Evolutionary conservation across 2,888 invertebrate genomes (phyloP).

Genomic region (Chaetogeoica ovagalla): DNA sequence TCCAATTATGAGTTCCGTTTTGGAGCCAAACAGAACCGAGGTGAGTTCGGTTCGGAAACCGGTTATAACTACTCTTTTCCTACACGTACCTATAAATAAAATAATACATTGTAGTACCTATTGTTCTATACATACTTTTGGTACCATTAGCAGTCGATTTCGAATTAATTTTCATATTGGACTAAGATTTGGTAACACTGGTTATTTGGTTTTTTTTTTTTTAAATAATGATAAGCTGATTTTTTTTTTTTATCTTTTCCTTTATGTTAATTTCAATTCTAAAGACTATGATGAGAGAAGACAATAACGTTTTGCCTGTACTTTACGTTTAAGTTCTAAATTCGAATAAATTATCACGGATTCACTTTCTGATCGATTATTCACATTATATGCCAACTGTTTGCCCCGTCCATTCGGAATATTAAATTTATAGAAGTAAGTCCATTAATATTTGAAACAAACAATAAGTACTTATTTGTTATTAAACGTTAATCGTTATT

Average conservation of each 20-base stretch:
- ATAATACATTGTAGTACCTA: too few relatives aligned
- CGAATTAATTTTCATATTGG: neutral
- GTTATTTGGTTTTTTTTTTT: neutral
- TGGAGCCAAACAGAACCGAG: too few relatives aligned
- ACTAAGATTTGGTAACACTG: conserved; percentile 32
- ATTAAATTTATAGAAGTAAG: conserved; percentile 11
- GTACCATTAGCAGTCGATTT: neutral
- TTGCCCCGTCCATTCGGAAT: neutral
- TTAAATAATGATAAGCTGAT: conserved; percentile 24
- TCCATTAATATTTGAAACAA: neutral
- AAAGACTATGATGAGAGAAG: neutral
- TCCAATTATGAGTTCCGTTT: too few relatives aligned
- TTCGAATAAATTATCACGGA: too few relatives aligned
- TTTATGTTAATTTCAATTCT: neutral
- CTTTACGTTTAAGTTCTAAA: too few relatives aligned
- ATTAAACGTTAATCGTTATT: neutral
- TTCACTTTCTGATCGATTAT: neutral
- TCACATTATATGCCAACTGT: neutral
- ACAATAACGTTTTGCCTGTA: neutral
- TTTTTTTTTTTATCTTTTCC: neutral
- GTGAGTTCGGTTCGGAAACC: too few relatives aligned
- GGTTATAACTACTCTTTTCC: too few relatives aligned
- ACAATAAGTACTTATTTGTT: too few relatives aligned
- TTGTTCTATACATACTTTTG: neutral
- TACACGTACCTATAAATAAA: too few relatives aligned